Percentiles rank a stretch among this genome's conserved stretches.
phyloP scores from a whole-genome alignment of 2,113 vertebrate species.

The Rafetus swinhoei region DNA sequence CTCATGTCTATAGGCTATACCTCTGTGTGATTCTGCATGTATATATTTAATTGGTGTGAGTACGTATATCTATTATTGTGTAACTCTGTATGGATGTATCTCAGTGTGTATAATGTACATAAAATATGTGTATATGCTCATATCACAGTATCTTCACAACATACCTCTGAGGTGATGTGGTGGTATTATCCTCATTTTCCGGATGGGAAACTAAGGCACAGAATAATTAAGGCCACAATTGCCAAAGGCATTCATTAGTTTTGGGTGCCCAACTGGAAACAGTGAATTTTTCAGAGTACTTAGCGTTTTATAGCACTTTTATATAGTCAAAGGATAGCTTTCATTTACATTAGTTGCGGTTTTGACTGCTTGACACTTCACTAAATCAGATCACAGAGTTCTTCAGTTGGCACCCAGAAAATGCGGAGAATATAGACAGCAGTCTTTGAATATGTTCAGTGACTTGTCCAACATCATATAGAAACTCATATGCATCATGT shows the following conservation, averaged over 20 bases:
- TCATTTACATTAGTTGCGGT: not conserved
- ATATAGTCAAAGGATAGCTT: accelerated
- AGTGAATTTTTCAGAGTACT: not conserved
- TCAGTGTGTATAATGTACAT: not conserved
- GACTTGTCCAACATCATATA: not conserved
- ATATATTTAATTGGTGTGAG: not conserved
- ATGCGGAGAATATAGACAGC: not conserved
- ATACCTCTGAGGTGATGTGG: not conserved
- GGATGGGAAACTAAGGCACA: not conserved
- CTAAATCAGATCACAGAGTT: not conserved
- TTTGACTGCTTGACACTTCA: not conserved
- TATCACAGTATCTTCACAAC: not conserved
- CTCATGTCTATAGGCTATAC: not conserved
- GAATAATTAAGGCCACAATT: not conserved
- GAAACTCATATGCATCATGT: too few species aligned
- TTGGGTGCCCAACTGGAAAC: not conserved
- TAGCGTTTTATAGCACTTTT: not conserved
- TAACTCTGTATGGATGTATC: not conserved
- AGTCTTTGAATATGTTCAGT: not conserved
- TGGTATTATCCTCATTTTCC: not conserved
- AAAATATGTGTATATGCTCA: not conserved
- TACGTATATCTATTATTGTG: not conserved
- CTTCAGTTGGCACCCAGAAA: not conserved
- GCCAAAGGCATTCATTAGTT: not conserved
- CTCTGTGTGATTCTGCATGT: not conserved